Conservation (phyloP, 2,888 invertebrate species). For the Ormyrus pomaceus region DNA sequence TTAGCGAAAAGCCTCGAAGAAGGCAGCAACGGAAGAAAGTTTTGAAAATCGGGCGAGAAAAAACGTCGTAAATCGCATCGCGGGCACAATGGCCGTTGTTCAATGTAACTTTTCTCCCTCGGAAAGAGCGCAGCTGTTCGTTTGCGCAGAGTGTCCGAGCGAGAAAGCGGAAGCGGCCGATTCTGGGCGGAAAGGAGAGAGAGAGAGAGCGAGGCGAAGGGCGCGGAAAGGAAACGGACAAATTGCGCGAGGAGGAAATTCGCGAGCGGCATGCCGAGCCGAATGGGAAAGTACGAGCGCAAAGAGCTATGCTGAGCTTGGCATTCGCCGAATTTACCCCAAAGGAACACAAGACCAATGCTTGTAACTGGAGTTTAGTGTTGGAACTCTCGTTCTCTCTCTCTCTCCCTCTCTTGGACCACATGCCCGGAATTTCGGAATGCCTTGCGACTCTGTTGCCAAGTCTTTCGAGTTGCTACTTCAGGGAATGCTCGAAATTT, state of each 20-base stretch:
- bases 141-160: neutral
- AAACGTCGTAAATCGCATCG: conserved; percentile 43
- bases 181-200: conserved; percentile 15
- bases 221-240: conserved; percentile 44
- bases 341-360: neutral
- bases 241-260: conserved; percentile 38
- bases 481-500: no score
- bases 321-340: conserved; percentile 32
- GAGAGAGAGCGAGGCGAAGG: conserved; percentile 6
- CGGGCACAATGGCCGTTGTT: conserved; percentile 34
- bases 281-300: neutral
- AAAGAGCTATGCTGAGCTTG: conserved; percentile 15
- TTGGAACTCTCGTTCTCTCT: no score
- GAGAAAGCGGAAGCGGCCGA: conserved; percentile 1
- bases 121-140: conserved; percentile 30
- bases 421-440: no score
- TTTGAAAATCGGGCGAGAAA: conserved; percentile 38
- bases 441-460: no score
- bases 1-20: no score
- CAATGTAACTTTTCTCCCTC: conserved; percentile 13
- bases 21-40: conserved; percentile 29
- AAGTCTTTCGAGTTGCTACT: no score
- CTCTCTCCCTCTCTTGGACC: no score
- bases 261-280: conserved; percentile 1
- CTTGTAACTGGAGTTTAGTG: no score